Conservation (phyloP, 2,888 invertebrate genomes). For the Lithodes maja region DNA sequence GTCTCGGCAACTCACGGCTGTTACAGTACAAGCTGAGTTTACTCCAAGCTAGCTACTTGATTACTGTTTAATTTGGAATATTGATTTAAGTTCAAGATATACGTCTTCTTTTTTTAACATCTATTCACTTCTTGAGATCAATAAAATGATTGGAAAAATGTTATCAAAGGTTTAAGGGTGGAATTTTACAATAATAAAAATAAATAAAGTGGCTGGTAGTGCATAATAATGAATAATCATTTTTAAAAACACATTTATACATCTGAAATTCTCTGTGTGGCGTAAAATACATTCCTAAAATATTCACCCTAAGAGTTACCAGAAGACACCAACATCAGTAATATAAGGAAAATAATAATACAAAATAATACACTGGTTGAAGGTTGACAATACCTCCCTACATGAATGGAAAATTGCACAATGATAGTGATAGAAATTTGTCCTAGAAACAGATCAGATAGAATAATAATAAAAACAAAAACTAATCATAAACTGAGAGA, state of each 20-base stretch:
- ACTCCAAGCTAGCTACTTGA: conserved; percentile 56
- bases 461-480: not conserved
- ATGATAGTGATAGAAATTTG: not conserved
- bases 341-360: not conserved
- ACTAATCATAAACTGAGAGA: not conserved
- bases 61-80: conserved; percentile 62
- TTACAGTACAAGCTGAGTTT: conserved; percentile 61
- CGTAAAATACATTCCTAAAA: conserved; percentile 12
- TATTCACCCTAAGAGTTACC: not conserved
- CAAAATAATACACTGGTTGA: conserved; percentile 1
- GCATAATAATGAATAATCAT: conserved; percentile 11
- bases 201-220: conserved; percentile 36
- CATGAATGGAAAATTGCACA: not conserved
- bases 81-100: conserved; percentile 62
- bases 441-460: not conserved
- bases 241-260: conserved; percentile 6
- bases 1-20: conserved; percentile 30
- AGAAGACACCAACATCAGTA: conserved; percentile 15
- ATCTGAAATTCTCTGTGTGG: conserved; percentile 10
- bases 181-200: conserved; percentile 9
- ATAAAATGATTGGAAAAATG: conserved; percentile 34
- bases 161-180: conserved; percentile 17
- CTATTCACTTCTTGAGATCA: conserved; percentile 53
- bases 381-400: not conserved
- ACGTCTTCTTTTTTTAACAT: conserved; percentile 44